These are phyloP conservation scores for Blastobasis lacticolella DNA, from an alignment of 2,888 invertebrate genomes.

Conservation along the genomic window DNA sequence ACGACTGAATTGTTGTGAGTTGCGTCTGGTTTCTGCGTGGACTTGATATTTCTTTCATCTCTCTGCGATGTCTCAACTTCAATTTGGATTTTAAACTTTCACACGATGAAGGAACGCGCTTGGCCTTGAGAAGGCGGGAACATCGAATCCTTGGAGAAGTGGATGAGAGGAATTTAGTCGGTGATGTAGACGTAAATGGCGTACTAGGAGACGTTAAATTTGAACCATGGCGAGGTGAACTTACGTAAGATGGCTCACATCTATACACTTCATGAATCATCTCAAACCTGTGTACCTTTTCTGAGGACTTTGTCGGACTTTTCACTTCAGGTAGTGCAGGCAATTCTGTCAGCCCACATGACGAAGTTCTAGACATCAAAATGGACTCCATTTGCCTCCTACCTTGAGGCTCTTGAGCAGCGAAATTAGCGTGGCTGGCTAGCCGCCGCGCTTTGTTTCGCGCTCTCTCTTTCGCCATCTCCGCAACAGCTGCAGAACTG, in stretches of 20 bases:
- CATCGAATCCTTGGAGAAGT: conserved; percentile 43
- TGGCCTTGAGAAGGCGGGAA: conserved; percentile 36
- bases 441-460: conserved; percentile 35
- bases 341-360: conserved; percentile 31
- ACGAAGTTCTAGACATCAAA: conserved; percentile 10
- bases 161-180: conserved; percentile 20
- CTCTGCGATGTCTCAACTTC: conserved; percentile 5
- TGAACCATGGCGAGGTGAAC: conserved; percentile 45
- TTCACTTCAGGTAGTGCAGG: conserved; percentile 40
- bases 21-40: conserved; percentile 19
- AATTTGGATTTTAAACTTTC: conserved; percentile 23
- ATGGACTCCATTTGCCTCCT: conserved; percentile 29
- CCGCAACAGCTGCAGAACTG: conserved; percentile 36
- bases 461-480: conserved; percentile 45
- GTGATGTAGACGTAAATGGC: conserved; percentile 36
- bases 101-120: conserved; percentile 23
- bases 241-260: conserved; percentile 45
- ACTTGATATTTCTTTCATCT: neutral
- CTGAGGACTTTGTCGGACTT: conserved; percentile 15
- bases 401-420: conserved; percentile 46
- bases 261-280: conserved; percentile 31
- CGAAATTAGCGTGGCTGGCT: conserved; percentile 34
- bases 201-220: conserved; percentile 28
- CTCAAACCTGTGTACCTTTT: conserved; percentile 9
- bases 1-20: conserved; percentile 34